Evolutionary conservation across 2,888 invertebrate genomes (phyloP).

Genomic region (Allacma fusca): DNA sequence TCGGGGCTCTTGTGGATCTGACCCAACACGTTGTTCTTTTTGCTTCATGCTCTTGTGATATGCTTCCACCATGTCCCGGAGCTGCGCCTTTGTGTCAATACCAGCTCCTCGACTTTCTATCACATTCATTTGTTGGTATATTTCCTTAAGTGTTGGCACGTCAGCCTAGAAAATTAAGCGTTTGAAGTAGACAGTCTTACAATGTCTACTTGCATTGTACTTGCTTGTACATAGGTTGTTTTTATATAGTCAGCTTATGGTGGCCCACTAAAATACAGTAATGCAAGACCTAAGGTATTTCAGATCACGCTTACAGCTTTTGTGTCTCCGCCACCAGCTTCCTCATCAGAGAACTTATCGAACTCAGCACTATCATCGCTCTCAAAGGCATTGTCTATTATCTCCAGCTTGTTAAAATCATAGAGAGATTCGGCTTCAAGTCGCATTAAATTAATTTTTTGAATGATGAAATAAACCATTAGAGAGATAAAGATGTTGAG

Average conservation of each 20-base stretch:
- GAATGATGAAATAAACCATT: conserved; percentile 33
- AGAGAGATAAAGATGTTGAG: conserved; percentile 26
- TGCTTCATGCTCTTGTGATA: no score
- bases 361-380: conserved; percentile 42
- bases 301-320: no score
- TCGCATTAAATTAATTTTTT: conserved; percentile 32
- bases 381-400: conserved; percentile 37
- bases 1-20: no score
- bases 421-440: conserved; percentile 31
- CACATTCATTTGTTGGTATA: conserved; percentile 21
- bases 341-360: conserved; percentile 29
- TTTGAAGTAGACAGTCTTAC: no score
- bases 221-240: no score
- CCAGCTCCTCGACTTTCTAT: not conserved
- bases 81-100: not conserved
- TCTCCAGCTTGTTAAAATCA: conserved; percentile 36
- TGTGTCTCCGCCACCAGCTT: not conserved
- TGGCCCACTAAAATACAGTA: no score
- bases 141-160: not conserved
- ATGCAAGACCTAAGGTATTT: no score
- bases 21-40: no score
- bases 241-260: no score
- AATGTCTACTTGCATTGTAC: no score
- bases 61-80: not conserved
- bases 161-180: not conserved